Conservation (phyloP, 2,113 vertebrate species). For the Leucosticte australis region DNA sequence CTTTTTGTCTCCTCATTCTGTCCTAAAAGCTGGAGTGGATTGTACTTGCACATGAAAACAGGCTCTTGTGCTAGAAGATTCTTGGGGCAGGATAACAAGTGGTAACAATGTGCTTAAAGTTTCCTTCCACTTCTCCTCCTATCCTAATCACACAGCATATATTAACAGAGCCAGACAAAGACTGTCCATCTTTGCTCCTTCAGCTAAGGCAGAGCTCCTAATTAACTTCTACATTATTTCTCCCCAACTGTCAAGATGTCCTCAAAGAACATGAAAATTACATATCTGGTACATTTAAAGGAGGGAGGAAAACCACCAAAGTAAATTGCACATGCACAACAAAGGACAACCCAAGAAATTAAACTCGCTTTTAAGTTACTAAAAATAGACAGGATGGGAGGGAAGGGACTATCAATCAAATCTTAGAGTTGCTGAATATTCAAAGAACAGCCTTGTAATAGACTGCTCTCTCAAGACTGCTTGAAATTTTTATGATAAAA, state of each 20-base stretch:
- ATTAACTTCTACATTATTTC: background rate
- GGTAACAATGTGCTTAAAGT: background rate
- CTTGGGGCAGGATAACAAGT: background rate
- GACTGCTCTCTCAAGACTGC: constrained; percentile 34
- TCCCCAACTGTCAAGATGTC: constrained; percentile 13
- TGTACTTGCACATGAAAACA: background rate
- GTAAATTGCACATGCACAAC: background rate
- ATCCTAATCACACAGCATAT: background rate
- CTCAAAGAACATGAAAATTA: constrained; percentile 23
- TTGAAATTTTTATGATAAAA: constrained; percentile 40
- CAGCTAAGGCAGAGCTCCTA: background rate
- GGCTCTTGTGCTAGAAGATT: background rate
- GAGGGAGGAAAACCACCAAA: background rate
- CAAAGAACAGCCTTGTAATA: constrained; percentile 35
- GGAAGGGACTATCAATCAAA: constrained; percentile 55
- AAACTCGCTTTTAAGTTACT: background rate
- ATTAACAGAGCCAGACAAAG: background rate
- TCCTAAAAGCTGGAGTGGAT: background rate
- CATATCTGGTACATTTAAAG: background rate
- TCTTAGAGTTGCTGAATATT: constrained; percentile 41
- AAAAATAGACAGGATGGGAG: constrained; percentile 36
- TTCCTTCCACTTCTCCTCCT: background rate
- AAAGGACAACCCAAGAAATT: constrained; percentile 19
- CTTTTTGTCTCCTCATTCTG: background rate
- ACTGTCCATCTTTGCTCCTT: background rate